Evolutionary conservation across 1,140 invertebrate species (phyloP).

Genomic region (Neuroterus valhalla): DNA sequence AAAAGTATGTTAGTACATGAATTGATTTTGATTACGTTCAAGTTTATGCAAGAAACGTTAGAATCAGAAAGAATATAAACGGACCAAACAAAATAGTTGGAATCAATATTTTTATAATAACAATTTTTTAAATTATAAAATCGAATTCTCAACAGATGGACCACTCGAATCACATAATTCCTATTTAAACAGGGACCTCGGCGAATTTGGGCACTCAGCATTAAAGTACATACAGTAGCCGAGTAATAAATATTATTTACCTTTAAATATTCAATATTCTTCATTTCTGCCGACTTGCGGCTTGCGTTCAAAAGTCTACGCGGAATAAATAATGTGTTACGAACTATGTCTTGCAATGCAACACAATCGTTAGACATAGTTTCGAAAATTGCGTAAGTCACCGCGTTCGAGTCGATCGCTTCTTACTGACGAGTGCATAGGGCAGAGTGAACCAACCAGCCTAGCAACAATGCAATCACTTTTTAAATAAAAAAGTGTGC

Average conservation of each 20-base stretch:
- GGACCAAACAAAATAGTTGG: too few relatives aligned
- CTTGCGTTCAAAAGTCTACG: conserved; percentile 13
- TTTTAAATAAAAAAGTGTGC: conserved; percentile 1
- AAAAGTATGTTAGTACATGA: too few relatives aligned
- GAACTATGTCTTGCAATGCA: background rate
- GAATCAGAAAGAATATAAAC: too few relatives aligned
- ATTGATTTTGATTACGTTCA: too few relatives aligned
- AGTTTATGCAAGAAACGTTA: too few relatives aligned
- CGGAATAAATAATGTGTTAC: conserved; percentile 22
- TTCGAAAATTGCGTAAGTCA: conserved; percentile 20
- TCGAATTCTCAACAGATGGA: background rate
- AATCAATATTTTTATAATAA: background rate
- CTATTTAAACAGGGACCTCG: background rate
- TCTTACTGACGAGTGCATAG: conserved; percentile 2
- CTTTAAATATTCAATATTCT: conserved; percentile 21
- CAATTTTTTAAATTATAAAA: background rate
- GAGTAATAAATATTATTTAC: conserved; percentile 30
- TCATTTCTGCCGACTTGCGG: conserved; percentile 9
- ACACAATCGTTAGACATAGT: conserved; percentile 5
- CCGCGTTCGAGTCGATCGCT: conserved; percentile 8
- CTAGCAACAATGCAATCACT: background rate
- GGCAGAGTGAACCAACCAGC: conserved; percentile 1
- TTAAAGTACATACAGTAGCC: conserved; percentile 22
- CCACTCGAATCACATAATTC: background rate
- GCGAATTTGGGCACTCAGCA: conserved; percentile 13